Evolutionary conservation across 2,888 invertebrate species (phyloP).

Genomic region (Lydus trimaculatus): DNA sequence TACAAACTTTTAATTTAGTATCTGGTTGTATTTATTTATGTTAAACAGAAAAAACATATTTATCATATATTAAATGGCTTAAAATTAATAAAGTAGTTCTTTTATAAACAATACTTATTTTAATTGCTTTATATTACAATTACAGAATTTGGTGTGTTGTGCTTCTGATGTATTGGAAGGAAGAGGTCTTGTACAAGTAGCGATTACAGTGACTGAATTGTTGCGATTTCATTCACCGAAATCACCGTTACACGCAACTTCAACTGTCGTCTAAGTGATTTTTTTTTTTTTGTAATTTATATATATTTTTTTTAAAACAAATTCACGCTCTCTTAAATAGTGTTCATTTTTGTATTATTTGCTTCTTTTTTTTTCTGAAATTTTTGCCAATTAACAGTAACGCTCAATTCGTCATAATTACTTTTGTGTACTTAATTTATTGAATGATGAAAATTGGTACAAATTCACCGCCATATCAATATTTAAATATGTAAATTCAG

Average conservation of each 20-base stretch:
- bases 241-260: constrained; percentile 55
- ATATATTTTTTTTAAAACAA: constrained; percentile 19
- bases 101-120: neutral
- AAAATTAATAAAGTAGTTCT: constrained; percentile 23
- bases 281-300: constrained; percentile 8
- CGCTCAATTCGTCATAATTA: neutral
- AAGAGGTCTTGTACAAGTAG: constrained; percentile 85
- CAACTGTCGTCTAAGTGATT: constrained; percentile 46
- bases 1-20: constrained; percentile 18
- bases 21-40: neutral
- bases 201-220: constrained; percentile 86
- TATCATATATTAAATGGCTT: constrained; percentile 17
- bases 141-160: constrained; percentile 89
- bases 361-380: neutral
- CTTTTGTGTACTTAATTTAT: neutral
- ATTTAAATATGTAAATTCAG: neutral
- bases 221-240: constrained; percentile 70
- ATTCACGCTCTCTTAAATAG: neutral
- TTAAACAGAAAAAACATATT: neutral
- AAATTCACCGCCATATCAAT: neutral
- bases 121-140: constrained; percentile 43
- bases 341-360: neutral
- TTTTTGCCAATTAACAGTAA: neutral
- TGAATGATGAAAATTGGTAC: neutral
- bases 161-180: constrained; percentile 93